Conservation (phyloP, 2,888 invertebrate genomes). For the Cataglyphis livida region DNA sequence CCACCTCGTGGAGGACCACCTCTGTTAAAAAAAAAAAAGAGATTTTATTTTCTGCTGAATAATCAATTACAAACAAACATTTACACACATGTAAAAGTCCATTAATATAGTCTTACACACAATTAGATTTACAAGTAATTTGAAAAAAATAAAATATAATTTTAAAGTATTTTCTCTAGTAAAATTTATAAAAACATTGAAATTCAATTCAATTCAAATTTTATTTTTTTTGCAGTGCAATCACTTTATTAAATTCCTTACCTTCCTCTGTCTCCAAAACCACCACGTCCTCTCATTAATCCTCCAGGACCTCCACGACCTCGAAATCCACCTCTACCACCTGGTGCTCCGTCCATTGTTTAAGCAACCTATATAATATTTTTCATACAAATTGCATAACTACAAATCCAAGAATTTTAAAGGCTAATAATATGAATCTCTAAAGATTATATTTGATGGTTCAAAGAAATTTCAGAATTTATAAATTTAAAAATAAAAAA, state of each 20-base stretch:
- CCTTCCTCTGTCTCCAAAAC: constrained; percentile 82
- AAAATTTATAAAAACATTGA: background rate
- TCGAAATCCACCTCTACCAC: constrained; percentile 71
- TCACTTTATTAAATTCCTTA: constrained; percentile 46
- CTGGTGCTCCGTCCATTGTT: constrained; percentile 69
- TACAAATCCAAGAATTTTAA: background rate
- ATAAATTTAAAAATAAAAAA: background rate
- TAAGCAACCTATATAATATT: constrained; percentile 5
- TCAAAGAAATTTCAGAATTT: background rate
- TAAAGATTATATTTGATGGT: background rate
- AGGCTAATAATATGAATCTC: background rate
- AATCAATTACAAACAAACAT: background rate
- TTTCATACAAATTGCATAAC: background rate
- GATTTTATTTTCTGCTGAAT: background rate
- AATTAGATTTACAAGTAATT: background rate
- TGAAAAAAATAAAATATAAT: background rate
- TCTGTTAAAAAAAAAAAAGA: constrained; percentile 63
- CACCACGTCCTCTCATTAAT: constrained; percentile 82
- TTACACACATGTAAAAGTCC: background rate
- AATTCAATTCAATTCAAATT: background rate
- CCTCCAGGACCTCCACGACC: constrained; percentile 81
- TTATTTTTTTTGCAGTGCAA: background rate
- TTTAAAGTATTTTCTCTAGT: background rate
- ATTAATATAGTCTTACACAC: background rate
- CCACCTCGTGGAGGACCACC: constrained; percentile 82